Conservation (phyloP, 1,140 invertebrate genomes). For the Helicoverpa armigera region DNA sequence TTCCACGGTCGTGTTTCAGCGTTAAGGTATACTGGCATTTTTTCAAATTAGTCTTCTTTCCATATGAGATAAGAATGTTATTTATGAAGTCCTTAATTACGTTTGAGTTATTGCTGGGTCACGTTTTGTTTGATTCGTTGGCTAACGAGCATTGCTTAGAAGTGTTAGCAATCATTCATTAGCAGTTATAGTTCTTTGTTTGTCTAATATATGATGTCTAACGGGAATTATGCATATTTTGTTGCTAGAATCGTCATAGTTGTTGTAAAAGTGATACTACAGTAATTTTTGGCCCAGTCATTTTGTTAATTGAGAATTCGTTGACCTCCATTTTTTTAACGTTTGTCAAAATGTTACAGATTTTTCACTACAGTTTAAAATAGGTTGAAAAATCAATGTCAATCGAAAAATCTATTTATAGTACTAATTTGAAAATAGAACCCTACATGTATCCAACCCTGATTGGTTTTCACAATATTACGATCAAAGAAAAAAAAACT, state of each 20-base stretch:
- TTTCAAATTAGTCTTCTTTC: conserved; percentile 58
- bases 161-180: background rate
- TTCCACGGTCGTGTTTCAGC: conserved; percentile 48
- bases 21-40: conserved; percentile 53
- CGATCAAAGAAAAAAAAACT: background rate
- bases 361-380: background rate
- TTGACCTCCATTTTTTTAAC: too few species aligned
- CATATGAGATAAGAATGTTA: conserved; percentile 41
- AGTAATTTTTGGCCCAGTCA: too few species aligned
- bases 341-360: too few species aligned
- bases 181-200: background rate
- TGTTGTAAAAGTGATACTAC: too few species aligned
- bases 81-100: conserved; percentile 37
- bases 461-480: background rate
- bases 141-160: conserved; percentile 11
- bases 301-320: too few species aligned
- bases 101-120: conserved; percentile 12
- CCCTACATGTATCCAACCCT: background rate
- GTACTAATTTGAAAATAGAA: too few species aligned
- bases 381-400: background rate
- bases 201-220: background rate
- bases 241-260: too few species aligned
- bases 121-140: background rate
- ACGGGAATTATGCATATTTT: too few species aligned
- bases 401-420: too few species aligned